These are phyloP conservation scores for Nannoperca australis DNA, from an alignment of 2,797 vertebrate species.

Conservation along the genomic window DNA sequence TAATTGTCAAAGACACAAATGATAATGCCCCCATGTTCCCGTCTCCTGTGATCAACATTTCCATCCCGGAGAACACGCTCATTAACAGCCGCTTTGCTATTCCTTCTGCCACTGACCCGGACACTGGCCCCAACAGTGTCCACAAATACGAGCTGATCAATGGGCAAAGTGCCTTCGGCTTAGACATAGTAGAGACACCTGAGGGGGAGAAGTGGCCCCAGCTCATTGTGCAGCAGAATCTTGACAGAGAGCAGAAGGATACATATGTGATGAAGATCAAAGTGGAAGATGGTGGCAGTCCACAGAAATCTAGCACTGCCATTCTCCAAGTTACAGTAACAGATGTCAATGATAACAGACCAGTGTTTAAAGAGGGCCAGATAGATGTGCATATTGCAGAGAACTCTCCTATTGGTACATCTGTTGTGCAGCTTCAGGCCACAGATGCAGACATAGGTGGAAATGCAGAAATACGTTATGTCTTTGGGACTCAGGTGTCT, in stretches of 20 bases:
- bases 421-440: constrained; percentile 96
- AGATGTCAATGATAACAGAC: constrained; percentile 98
- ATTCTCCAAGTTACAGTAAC: constrained; percentile 99
- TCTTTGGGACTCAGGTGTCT: constrained; percentile 96
- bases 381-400: constrained; percentile 97
- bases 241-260: constrained; percentile 98
- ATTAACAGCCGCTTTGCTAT: constrained; percentile 99
- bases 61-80: constrained; percentile 98
- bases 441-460: constrained; percentile 97
- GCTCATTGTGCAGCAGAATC: constrained; percentile 97
- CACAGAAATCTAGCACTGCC: constrained; percentile 99
- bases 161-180: constrained; percentile 96
- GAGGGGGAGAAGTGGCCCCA: constrained; percentile 99
- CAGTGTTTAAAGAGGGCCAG: constrained; percentile 97
- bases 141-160: constrained; percentile 98
- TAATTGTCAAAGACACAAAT: constrained; percentile 98
- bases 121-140: constrained; percentile 97
- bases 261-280: constrained; percentile 99
- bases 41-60: constrained; percentile 99
- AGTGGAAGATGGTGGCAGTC: constrained; percentile 97
- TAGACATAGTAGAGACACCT: constrained; percentile 98
- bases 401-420: constrained; percentile 94
- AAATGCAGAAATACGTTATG: constrained; percentile 97
- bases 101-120: constrained; percentile 98
- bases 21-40: constrained; percentile 99